Evolutionary conservation across 1,140 invertebrate species (phyloP), one percentile per base, ranked within the genome.

Genomic region (Listronotus bonariensis): DNA sequence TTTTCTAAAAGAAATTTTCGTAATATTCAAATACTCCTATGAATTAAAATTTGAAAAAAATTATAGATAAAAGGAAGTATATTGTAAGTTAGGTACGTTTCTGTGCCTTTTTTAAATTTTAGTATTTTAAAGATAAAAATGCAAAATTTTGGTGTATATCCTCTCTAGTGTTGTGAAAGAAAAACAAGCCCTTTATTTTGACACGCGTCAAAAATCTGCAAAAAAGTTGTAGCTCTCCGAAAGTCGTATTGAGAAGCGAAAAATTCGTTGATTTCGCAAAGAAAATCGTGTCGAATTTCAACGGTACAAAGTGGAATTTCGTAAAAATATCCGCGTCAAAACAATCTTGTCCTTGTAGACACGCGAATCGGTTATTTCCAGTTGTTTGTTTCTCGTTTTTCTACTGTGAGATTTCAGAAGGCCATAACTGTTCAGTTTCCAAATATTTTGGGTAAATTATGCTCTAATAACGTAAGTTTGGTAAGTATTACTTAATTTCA

Each of bases 171-270:
- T 43, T 43, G 11, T 8, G 17, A 3, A 53, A 53, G 51, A 53
- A 53, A 53, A 53, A 53, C 51, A 40, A 53, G 34, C 51, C 51
- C 51, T 53, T 53, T 36, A 36, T 36, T 14, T 53, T 53, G 51
- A 53, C 51, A 53, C 51, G 51, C 34, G 51, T 53, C 51, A 53
- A 53, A 53, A 53, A 53, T 38, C 14, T 18, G 8, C 34, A 38
- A 15, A 40, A 53, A 14, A 53, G 34, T 15, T 53, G 34, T 53
- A 15, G 34, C 32, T 32, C 15, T 20, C 10, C 18, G 45, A 15
- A 48, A 48, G n/a, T 48, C 15, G 45, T 18, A 2, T 20, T 2
- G 41, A 43, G 6, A 43, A 18, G 7, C 14, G 14, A 43, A 14
- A 18, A 18, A 43, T 43, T 11, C 14, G 6, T 12, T 43, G n/a